phyloP scores from a whole-genome alignment of 2,113 vertebrate species.

The Lepisosteus oculatus region DNA sequence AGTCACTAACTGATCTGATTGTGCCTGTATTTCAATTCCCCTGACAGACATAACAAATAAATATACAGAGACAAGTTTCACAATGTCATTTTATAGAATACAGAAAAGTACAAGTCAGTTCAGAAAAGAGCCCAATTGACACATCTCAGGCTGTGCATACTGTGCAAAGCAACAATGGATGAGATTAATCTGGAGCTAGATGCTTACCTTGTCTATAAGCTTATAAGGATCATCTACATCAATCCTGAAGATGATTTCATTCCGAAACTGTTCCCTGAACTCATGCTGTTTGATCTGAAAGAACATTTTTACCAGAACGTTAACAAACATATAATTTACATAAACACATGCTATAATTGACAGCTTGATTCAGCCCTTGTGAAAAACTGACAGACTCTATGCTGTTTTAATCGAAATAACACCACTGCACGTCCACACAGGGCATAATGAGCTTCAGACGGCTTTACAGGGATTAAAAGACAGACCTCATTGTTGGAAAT shows the following conservation, averaged over 20 bases:
- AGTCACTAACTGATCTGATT: too few relatives aligned
- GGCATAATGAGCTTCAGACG: conserved; percentile 61
- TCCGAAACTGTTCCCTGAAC: conserved; percentile 71
- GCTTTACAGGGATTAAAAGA: conserved; percentile 62
- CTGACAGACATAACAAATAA: too few relatives aligned
- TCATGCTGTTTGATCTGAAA: conserved; percentile 69
- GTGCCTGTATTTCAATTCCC: too few relatives aligned
- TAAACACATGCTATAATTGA: conserved; percentile 73
- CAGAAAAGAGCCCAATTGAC: too few relatives aligned
- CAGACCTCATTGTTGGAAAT: conserved; percentile 38
- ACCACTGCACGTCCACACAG: conserved; percentile 27
- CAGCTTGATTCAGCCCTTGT: conserved; percentile 70
- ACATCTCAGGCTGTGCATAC: too few relatives aligned
- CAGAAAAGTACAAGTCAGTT: background rate
- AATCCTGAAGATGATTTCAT: conserved; percentile 66
- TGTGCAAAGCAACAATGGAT: too few relatives aligned
- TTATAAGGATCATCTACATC: conserved; percentile 65
- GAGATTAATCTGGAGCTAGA: conserved; percentile 40
- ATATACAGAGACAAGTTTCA: too few relatives aligned
- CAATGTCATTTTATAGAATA: too few relatives aligned
- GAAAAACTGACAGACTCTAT: conserved; percentile 60
- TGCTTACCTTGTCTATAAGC: conserved; percentile 57
- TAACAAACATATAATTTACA: conserved; percentile 79
- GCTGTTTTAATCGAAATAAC: conserved; percentile 24
- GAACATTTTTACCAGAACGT: conserved; percentile 71